Evolutionary conservation across 2,797 vertebrate species (phyloP).

Genomic region (Natrix natrix): DNA sequence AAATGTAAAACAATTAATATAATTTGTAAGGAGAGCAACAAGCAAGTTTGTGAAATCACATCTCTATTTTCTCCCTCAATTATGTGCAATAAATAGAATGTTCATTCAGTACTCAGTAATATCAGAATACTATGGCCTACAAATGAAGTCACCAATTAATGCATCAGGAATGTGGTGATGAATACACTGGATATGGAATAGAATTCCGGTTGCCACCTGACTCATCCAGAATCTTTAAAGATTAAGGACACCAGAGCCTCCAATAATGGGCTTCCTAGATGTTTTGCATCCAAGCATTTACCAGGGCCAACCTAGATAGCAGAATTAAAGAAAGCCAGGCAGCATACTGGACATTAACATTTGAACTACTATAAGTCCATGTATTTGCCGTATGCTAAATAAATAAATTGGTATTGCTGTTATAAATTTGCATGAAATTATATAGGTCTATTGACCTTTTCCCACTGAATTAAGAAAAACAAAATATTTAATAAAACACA

Average conservation of each 20-base stretch:
- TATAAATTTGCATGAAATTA: neutral
- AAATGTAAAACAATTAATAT: neutral
- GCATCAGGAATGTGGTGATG: neutral
- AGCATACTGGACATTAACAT: neutral
- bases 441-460: neutral
- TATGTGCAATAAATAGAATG: neutral
- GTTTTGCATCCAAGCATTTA: neutral
- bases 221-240: neutral
- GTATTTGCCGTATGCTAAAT: too few species aligned
- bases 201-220: neutral
- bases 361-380: too few species aligned
- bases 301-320: neutral
- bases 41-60: neutral
- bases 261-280: neutral
- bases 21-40: neutral
- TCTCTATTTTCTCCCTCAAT: neutral
- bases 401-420: neutral
- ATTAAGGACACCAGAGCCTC: neutral
- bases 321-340: neutral
- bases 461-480: neutral
- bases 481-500: neutral
- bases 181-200: neutral
- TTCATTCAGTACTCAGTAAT: neutral
- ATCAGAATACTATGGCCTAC: neutral
- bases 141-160: neutral